Evolutionary conservation across 1,140 invertebrate species (phyloP), one percentile per base, ranked within the genome.

Genomic region (Coelopa frigida): DNA sequence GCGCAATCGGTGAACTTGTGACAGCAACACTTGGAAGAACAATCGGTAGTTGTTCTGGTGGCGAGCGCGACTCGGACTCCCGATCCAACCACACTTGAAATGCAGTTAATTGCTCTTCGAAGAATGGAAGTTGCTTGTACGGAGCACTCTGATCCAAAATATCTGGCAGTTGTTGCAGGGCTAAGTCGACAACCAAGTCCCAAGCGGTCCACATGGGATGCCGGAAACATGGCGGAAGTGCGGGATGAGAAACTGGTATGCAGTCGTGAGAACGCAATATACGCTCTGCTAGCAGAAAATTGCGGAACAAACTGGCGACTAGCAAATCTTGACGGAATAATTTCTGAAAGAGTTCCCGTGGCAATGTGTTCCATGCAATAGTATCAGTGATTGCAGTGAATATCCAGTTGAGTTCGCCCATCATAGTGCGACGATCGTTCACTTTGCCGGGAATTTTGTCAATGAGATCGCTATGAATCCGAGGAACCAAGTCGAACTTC

Each of bases 381-480:
- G 96, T 99, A 70, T 99, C 96, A 3, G 96, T 99, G 44, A 99
- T 98, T 6, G 96, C 96, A 26, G 96, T 99, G 73, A 99, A 99
- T 64, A 99, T 97, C 96, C 96, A 99, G 75, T 99, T 99, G 32
- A 99, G 75, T 75, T 99, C 95, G 43, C 96, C 96, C 47, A 98
- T 78, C 87, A 98, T 94, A 21, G 96, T 98, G 57, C 93, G 79
- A 26, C 96, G 77, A 75, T 99, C 96, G 55, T 86, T 93, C 44
- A 97, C 77, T 66, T 89, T 84, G 6, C 96, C 96, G 26, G 95
- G 96, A 57, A 99, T 94, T 72, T 89, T 90, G 59, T 96, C 92
- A 45, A 95, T 86, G 50, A 89, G 73, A 51, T 95, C 91, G 54
- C 85, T 73, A 6, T 81, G 83, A 40, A 92, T 75, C 56, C 82